Percentiles rank a stretch among this genome's conserved stretches.
Evolutionary conservation across 1,140 invertebrate species (phyloP).

Genomic region (Protaetia brevitarsis): DNA sequence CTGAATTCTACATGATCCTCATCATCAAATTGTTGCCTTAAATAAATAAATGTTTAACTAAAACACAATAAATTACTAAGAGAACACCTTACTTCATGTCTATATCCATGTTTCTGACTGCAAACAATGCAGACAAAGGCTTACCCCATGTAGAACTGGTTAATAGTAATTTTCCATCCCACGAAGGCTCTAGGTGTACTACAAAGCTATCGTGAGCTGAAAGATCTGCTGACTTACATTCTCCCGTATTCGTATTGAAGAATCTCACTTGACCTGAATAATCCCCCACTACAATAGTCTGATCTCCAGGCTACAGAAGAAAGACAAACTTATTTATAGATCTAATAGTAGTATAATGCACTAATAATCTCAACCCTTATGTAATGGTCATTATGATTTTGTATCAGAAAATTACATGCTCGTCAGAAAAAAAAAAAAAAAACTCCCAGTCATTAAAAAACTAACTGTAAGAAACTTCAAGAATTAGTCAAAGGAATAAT

Average conservation of each 20-base stretch:
- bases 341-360: too few species aligned
- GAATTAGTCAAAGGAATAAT: too few species aligned
- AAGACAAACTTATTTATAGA: slow-evolving; percentile 18
- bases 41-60: background rate
- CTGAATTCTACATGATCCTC: slow-evolving; percentile 92
- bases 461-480: too few species aligned
- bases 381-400: too few species aligned
- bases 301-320: slow-evolving; percentile 66
- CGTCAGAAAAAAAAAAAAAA: too few species aligned
- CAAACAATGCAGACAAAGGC: slow-evolving; percentile 84
- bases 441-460: too few species aligned
- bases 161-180: slow-evolving; percentile 74
- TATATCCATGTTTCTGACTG: slow-evolving; percentile 72
- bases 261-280: slow-evolving; percentile 84
- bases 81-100: slow-evolving; percentile 59
- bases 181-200: slow-evolving; percentile 69
- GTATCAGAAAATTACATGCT: too few species aligned
- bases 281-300: slow-evolving; percentile 80
- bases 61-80: slow-evolving; percentile 24
- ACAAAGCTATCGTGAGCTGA: slow-evolving; percentile 82
- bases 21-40: slow-evolving; percentile 66
- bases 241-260: slow-evolving; percentile 77
- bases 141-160: slow-evolving; percentile 82
- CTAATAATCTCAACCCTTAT: too few species aligned
- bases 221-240: slow-evolving; percentile 69